Evolutionary conservation across 2,888 invertebrate species (phyloP), one percentile per base, ranked within the genome.

Genomic region (Chelonus formosanus): DNA sequence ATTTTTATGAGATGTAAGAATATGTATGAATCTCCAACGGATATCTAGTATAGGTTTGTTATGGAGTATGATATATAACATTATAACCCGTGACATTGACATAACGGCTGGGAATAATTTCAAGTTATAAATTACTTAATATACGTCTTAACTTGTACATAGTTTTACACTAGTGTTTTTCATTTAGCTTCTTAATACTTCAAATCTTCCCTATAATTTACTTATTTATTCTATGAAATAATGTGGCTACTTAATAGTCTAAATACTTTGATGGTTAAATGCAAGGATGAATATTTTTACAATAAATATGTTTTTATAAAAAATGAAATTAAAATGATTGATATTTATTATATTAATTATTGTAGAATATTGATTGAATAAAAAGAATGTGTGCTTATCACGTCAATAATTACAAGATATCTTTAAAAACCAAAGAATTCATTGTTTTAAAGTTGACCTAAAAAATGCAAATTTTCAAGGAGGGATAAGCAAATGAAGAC

Each of bases 1-100:
- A 20, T 40, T 52, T 40, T 60, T 52, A 60, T 60, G 52, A 43
- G 60, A 52, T 20, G 60, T 52, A 60, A 34, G 52, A 7, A 50
- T 36, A 48, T 50, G 35, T 40, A 52, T 43, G 52, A 40, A 52
- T 50, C 50, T 40, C 10, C 40, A 36, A 10, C 52, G 32, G 31
- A 52, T 60, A 60, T 52, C 60, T 60, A 52, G 48, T 32, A n/a
- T 8, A 60, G 10, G 36, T 52, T 20, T 20, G 2, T 36, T 32
- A 52, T 31, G 31, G 60, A 60, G 40, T 40, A n/a, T 43, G 6
- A 55, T 36, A 40, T 36, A 34, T 34, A 36, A 10, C 36, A 10
- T 36, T 8, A 32, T 53, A 32, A 32, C 2, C 3, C 20, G 6
- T 36, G 40, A 43, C 56, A 44, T 56, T 43, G 10, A 48, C 48